Percentiles rank a stretch among this genome's conserved stretches.
Conservation (phyloP, 2,797 vertebrate species). For the Malurus leucopterus region DNA sequence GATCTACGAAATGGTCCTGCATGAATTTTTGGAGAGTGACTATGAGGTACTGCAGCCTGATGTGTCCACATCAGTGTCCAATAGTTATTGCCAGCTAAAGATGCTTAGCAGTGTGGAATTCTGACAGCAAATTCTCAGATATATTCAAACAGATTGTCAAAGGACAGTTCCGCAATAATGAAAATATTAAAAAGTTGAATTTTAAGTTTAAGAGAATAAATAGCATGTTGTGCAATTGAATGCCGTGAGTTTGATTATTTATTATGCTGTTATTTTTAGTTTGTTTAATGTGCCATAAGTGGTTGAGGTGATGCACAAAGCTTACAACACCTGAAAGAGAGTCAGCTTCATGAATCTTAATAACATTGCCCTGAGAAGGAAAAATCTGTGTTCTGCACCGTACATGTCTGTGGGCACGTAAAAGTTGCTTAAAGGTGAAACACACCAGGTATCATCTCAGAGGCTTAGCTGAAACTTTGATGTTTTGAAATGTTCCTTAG, state of each 20-base stretch:
- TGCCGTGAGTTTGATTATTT: background rate
- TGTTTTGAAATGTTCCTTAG: constrained; percentile 8
- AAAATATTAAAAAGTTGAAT: background rate
- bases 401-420: background rate
- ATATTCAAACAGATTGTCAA: background rate
- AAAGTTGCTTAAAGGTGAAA: constrained; percentile 24
- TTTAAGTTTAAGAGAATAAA: background rate
- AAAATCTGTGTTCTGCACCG: background rate
- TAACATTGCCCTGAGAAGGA: background rate
- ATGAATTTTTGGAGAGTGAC: constrained; percentile 95
- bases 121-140: background rate
- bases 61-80: background rate
- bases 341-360: background rate
- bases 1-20: constrained; percentile 98
- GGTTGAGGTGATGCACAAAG: background rate
- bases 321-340: background rate
- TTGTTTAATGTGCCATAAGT: background rate
- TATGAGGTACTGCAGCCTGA: constrained; percentile 82
- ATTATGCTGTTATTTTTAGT: background rate
- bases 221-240: background rate
- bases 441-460: constrained; percentile 6
- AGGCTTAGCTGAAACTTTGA: constrained; percentile 2
- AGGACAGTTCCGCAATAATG: background rate
- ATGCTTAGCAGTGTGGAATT: background rate
- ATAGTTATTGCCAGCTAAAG: background rate